These are phyloP conservation scores for Doryteuthis pealeii DNA, from an alignment of 1,140 invertebrate genomes.

Conservation along the genomic window DNA sequence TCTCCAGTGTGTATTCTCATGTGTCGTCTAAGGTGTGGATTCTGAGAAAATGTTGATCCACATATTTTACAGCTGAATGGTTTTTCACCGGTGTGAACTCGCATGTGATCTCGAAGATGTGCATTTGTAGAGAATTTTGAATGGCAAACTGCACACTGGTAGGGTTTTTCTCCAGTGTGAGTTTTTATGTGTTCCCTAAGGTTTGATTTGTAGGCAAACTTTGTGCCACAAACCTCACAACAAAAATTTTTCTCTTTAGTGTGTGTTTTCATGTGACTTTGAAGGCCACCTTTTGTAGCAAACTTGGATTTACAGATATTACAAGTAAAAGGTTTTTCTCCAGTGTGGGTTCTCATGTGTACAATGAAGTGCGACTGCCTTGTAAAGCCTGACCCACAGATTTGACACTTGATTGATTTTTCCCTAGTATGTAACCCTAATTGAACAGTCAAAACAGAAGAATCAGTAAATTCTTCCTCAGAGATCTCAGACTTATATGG, in stretches of 20 bases:
- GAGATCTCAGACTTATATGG: no score
- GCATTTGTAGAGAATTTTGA: slow-evolving; percentile 87
- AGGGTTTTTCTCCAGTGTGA: slow-evolving; percentile 22
- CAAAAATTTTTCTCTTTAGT: slow-evolving; percentile 85
- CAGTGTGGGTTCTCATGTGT: no score
- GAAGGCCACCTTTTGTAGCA: no score
- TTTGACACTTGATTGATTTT: no score
- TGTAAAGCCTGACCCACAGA: no score
- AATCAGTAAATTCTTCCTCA: no score
- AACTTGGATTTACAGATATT: no score
- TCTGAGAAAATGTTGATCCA: slow-evolving; percentile 13
- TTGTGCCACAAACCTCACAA: slow-evolving; percentile 86
- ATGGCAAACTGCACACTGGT: slow-evolving; percentile 79
- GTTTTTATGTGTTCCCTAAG: slow-evolving; percentile 15
- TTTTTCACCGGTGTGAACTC: slow-evolving; percentile 14
- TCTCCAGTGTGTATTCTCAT: slow-evolving; percentile 23
- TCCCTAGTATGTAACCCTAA: no score
- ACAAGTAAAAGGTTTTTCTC: no score
- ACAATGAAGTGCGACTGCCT: no score
- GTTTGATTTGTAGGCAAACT: slow-evolving; percentile 73
- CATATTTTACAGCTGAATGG: slow-evolving; percentile 17
- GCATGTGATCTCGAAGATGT: slow-evolving; percentile 74
- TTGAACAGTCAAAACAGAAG: no score
- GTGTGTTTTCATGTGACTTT: no score
- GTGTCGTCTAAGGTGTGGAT: slow-evolving; percentile 17